Conservation (phyloP, 2,797 vertebrate genomes). For the Psittacula derbiana region DNA sequence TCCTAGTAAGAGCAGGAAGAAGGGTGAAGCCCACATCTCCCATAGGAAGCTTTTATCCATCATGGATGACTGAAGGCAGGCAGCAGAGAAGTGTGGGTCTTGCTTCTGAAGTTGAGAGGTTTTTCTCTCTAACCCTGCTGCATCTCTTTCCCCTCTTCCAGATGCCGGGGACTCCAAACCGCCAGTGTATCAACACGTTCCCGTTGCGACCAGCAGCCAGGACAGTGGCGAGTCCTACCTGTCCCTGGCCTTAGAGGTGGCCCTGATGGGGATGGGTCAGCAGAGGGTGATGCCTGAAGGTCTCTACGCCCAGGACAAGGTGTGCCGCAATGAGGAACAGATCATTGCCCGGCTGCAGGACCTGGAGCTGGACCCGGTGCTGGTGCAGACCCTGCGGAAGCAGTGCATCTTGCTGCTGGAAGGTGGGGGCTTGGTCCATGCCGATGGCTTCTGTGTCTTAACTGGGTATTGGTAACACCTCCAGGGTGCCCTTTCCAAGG, state of each 20-base stretch:
- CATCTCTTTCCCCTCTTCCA: slow-evolving; percentile 60
- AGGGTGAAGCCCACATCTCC: neutral
- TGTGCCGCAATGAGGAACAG: slow-evolving; percentile 97
- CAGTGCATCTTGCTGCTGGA: slow-evolving; percentile 92
- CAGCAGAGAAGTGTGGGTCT: neutral
- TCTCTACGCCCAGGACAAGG: slow-evolving; percentile 96
- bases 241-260: slow-evolving; percentile 93
- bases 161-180: slow-evolving; percentile 88
- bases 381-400: slow-evolving; percentile 92
- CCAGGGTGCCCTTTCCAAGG: neutral
- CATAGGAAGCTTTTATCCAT: neutral
- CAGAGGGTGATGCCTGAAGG: slow-evolving; percentile 98
- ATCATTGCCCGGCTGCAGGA: slow-evolving; percentile 93
- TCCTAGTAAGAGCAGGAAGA: neutral
- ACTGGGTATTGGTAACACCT: neutral
- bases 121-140: neutral
- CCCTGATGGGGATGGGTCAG: slow-evolving; percentile 97
- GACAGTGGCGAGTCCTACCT: slow-evolving; percentile 91
- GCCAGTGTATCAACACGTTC: slow-evolving; percentile 92
- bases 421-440: slow-evolving; percentile 74
- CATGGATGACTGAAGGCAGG: fast-evolving
- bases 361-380: slow-evolving; percentile 88
- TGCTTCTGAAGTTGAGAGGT: neutral
- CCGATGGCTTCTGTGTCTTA: neutral
- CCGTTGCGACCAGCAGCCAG: slow-evolving; percentile 80